Conservation (phyloP, 2,797 vertebrate genomes). For the Phrynocephalus vlangalii region DNA sequence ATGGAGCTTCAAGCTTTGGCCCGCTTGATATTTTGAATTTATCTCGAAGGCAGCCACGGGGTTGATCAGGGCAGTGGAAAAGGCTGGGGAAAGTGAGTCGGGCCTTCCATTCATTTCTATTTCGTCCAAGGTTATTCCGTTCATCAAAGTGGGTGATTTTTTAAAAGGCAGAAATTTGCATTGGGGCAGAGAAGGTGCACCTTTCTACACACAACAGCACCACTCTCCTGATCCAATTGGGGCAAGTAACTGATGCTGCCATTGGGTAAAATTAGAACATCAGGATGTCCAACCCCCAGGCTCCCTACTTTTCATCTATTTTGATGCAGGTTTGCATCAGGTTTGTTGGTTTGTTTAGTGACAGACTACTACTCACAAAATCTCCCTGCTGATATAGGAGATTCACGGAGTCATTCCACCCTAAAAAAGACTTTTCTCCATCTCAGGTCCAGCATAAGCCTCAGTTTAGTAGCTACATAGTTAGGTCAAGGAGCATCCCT, state of each 20-base stretch:
- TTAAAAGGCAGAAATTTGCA: background rate
- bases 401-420: background rate
- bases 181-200: background rate
- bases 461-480: background rate
- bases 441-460: background rate
- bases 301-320: background rate
- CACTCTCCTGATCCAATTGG: no score
- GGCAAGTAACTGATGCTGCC: no score
- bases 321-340: background rate
- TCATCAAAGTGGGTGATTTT: background rate
- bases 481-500: background rate
- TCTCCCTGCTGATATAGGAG: no score
- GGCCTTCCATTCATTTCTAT: background rate
- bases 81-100: no score
- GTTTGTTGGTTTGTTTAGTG: background rate
- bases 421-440: background rate
- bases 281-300: background rate
- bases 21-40: background rate
- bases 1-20: no score
- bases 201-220: background rate
- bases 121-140: background rate
- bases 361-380: no score
- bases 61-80: background rate
- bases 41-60: background rate
- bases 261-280: background rate